phyloP scores from a whole-genome alignment of 2,113 vertebrate species.

The Poicephalus meyeri region DNA sequence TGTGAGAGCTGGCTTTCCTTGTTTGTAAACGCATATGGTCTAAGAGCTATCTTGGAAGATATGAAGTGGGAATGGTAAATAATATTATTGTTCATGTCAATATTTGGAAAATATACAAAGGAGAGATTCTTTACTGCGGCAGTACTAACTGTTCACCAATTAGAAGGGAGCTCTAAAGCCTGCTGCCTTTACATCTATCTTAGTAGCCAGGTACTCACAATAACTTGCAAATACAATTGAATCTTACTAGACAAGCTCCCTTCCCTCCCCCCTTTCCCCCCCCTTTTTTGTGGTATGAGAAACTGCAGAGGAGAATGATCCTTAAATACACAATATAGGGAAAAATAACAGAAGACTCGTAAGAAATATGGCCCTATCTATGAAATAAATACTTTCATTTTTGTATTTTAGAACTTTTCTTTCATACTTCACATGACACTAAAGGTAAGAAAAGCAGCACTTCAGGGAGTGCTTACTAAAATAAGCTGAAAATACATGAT shows the following conservation, averaged over 20 bases:
- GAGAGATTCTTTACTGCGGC: background rate
- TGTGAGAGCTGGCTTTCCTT: background rate
- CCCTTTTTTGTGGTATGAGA: background rate
- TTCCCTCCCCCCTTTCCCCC: background rate
- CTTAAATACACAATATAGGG: background rate
- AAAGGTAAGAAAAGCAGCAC: background rate
- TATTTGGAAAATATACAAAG: background rate
- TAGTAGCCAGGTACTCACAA: background rate
- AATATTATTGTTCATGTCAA: slow-evolving; percentile 1
- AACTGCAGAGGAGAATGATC: background rate
- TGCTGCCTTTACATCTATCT: background rate
- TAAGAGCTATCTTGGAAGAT: background rate
- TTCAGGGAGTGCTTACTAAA: background rate
- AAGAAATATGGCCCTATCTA: background rate
- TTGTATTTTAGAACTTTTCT: background rate
- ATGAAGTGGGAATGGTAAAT: background rate
- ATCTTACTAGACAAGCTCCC: background rate
- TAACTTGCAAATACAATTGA: background rate
- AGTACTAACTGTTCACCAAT: background rate
- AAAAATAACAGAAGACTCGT: background rate
- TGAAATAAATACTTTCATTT: background rate
- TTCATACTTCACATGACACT: background rate
- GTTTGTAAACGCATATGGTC: background rate
- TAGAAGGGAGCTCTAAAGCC: background rate
- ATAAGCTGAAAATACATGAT: background rate